phyloP scores from a whole-genome alignment of 2,797 vertebrate genomes.

The Gephyroberyx darwinii region DNA sequence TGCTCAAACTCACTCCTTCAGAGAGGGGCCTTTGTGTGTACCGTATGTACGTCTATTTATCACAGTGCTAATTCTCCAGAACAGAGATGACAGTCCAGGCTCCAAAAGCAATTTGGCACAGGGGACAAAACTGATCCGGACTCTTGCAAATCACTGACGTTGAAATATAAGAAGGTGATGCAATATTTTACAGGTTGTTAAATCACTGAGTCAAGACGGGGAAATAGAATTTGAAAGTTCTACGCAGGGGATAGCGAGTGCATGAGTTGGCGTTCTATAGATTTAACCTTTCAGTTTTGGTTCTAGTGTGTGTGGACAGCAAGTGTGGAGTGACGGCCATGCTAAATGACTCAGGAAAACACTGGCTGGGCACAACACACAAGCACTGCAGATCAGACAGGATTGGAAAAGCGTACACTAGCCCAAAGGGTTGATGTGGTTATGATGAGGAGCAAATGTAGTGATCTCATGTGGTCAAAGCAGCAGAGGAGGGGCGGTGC shows the following conservation, averaged over 20 bases:
- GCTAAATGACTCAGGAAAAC: conserved; percentile 45
- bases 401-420: conserved; percentile 57
- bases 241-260: conserved; percentile 9
- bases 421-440: conserved; percentile 66
- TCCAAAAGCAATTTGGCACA: conserved; percentile 45
- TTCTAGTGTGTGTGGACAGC: conserved; percentile 25
- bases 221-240: neutral
- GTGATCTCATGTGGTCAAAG: conserved; percentile 75
- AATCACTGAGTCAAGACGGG: conserved; percentile 49
- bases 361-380: conserved; percentile 39
- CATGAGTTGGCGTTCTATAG: conserved; percentile 37
- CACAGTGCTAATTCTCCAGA: conserved; percentile 46
- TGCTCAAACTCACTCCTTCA: conserved; percentile 22
- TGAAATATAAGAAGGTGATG: conserved; percentile 46
- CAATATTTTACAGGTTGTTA: conserved; percentile 49
- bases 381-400: conserved; percentile 51
- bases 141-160: conserved; percentile 37
- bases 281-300: conserved; percentile 41
- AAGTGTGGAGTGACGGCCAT: conserved; percentile 41
- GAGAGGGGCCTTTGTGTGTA: conserved; percentile 27
- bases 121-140: conserved; percentile 30
- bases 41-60: conserved; percentile 17
- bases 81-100: conserved; percentile 40
- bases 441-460: conserved; percentile 77
- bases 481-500: conserved; percentile 64